These are phyloP conservation scores for Phrynocephalus forsythii DNA, from an alignment of 2,797 vertebrate genomes.

Conservation along the genomic window DNA sequence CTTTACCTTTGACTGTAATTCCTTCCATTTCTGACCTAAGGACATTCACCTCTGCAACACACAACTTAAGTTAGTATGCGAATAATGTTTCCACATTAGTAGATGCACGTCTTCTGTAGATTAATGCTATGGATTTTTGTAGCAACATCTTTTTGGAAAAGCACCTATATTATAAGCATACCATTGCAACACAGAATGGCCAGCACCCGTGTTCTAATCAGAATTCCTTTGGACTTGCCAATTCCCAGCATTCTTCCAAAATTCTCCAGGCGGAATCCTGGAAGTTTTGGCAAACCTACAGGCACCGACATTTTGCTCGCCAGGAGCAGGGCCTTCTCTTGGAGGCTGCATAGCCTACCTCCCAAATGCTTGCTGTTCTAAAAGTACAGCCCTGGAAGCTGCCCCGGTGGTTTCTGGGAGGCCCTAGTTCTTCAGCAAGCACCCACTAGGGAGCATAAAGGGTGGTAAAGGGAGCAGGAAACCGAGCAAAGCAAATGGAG, in stretches of 20 bases:
- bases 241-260: background rate
- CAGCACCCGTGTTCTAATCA: too few relatives aligned
- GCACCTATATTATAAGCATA: background rate
- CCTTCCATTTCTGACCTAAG: conserved; percentile 94
- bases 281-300: too few relatives aligned
- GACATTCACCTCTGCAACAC: conserved; percentile 87
- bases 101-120: background rate
- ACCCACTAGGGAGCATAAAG: background rate
- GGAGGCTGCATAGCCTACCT: too few relatives aligned
- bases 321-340: too few relatives aligned
- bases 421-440: background rate
- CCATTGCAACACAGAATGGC: background rate
- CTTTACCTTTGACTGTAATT: conserved; percentile 95
- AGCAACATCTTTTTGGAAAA: background rate
- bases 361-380: too few relatives aligned
- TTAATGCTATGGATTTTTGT: background rate
- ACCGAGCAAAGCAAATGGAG: background rate
- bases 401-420: background rate
- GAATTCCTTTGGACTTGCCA: background rate
- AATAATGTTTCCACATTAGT: background rate
- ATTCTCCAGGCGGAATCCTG: background rate
- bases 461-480: background rate
- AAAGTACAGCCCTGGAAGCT: too few relatives aligned
- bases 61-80: conserved; percentile 61
- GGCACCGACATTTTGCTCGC: too few relatives aligned